phyloP scores from a whole-genome alignment of 1,140 invertebrate species.

The Tetranychus urticae region DNA sequence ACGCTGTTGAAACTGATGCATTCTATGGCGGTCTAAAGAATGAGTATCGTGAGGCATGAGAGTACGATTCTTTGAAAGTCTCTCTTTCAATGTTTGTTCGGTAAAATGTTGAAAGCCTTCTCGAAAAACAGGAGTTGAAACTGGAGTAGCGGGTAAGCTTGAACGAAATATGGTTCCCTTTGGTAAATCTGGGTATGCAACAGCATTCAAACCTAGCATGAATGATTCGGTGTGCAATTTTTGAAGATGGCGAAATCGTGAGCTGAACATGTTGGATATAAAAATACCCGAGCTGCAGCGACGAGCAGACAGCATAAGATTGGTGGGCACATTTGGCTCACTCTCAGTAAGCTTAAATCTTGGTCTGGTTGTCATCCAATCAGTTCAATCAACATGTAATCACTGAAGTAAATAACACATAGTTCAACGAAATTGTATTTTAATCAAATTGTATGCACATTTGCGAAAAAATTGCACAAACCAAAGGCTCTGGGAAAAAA shows the following conservation, averaged over 20 bases:
- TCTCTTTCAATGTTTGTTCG: conserved; percentile 13
- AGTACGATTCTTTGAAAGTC: conserved; percentile 14
- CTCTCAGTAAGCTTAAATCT: too few species aligned
- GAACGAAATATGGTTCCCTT: conserved; percentile 16
- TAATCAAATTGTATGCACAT: too few species aligned
- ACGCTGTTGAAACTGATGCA: background rate
- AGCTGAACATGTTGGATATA: conserved; percentile 10
- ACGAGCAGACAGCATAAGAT: background rate
- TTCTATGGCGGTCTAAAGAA: background rate
- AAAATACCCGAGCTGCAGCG: conserved; percentile 8
- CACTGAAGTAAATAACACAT: too few species aligned
- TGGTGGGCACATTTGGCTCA: background rate
- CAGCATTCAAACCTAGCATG: conserved; percentile 16
- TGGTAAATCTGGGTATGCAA: conserved; percentile 12
- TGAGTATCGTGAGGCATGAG: conserved; percentile 9
- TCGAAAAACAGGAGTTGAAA: conserved; percentile 15
- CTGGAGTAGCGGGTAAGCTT: conserved; percentile 18
- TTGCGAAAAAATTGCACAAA: too few species aligned
- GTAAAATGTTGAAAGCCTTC: conserved; percentile 14
- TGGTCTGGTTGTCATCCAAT: too few species aligned
- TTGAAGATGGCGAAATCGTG: conserved; percentile 13
- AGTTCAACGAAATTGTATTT: too few species aligned
- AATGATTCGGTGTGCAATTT: conserved; percentile 16
- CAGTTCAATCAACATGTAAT: too few species aligned
- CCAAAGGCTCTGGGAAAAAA: too few species aligned